Conservation (phyloP, 2,113 vertebrate genomes). For the Alosa alosa region DNA sequence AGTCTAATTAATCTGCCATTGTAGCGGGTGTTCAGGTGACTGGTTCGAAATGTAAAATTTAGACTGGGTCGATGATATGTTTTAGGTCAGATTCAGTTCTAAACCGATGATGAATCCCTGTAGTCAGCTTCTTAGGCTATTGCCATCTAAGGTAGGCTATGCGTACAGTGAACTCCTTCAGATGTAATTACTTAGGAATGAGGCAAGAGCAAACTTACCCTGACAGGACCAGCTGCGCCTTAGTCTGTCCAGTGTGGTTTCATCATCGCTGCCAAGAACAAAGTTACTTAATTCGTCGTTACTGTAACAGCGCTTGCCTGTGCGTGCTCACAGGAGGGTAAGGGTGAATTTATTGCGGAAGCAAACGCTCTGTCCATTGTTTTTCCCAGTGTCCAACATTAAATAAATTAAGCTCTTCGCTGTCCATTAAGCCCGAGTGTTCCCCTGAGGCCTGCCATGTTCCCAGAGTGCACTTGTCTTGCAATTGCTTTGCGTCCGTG, state of each 20-base stretch:
- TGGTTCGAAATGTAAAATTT: not conserved
- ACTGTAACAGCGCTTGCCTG: not conserved
- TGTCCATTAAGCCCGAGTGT: slow-evolving; percentile 33
- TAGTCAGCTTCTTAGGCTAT: slow-evolving; percentile 35
- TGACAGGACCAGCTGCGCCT: slow-evolving; percentile 18
- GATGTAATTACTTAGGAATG: slow-evolving; percentile 54
- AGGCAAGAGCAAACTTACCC: slow-evolving; percentile 41
- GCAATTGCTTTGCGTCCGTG: slow-evolving; percentile 58
- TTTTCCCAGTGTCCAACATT: slow-evolving; percentile 21
- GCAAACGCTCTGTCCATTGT: slow-evolving; percentile 11
- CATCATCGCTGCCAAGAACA: not conserved
- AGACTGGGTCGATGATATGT: not conserved
- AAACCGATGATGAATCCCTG: not conserved
- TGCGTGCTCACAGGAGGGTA: slow-evolving; percentile 17
- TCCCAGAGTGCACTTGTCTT: slow-evolving; percentile 45
- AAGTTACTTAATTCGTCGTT: not conserved
- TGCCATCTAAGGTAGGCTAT: slow-evolving; percentile 63
- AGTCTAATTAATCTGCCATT: not conserved
- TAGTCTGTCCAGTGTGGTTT: not conserved
- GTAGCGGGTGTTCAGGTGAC: not conserved
- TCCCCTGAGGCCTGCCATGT: slow-evolving; percentile 41
- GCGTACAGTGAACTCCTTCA: slow-evolving; percentile 28
- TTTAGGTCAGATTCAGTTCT: not conserved
- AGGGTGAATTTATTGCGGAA: slow-evolving; percentile 28
- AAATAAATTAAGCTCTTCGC: slow-evolving; percentile 27